Evolutionary conservation across 2,888 invertebrate species (phyloP).

Genomic region (Drosophila austrosaltans): DNA sequence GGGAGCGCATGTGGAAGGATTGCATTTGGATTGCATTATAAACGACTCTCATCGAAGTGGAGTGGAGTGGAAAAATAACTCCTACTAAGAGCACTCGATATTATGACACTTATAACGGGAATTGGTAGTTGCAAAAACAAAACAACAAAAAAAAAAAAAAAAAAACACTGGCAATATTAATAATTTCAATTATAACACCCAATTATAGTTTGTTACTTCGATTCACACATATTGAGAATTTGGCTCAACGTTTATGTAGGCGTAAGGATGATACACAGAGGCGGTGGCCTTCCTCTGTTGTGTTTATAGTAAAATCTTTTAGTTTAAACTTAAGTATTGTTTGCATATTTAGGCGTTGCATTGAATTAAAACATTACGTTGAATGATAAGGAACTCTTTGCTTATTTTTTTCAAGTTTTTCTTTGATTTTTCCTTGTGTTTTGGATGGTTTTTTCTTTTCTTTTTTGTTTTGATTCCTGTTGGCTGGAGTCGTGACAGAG

Average conservation of each 20-base stretch:
- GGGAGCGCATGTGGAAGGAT: neutral
- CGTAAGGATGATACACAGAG: neutral
- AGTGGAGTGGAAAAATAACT: neutral
- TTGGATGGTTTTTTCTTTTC: neutral
- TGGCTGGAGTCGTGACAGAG: constrained; percentile 13
- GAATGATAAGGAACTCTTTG: neutral
- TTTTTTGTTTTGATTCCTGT: constrained; percentile 17
- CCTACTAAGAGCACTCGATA: neutral
- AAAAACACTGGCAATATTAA: neutral
- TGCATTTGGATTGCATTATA: constrained; percentile 7
- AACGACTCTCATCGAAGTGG: neutral
- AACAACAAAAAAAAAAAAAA: neutral
- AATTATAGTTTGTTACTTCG: neutral
- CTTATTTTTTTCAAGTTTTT: neutral
- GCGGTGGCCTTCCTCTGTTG: constrained; percentile 4
- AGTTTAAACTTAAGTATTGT: neutral
- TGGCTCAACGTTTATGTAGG: constrained; percentile 1
- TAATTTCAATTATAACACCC: neutral
- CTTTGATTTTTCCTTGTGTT: neutral
- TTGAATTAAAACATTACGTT: neutral
- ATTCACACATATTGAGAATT: neutral
- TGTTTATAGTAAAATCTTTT: neutral
- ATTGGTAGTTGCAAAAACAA: neutral
- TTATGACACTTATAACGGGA: neutral
- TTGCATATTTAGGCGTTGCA: neutral